Evolutionary conservation across 1,140 invertebrate species (phyloP), one percentile per base, ranked within the genome.

Genomic region (Aphidius gifuensis): DNA sequence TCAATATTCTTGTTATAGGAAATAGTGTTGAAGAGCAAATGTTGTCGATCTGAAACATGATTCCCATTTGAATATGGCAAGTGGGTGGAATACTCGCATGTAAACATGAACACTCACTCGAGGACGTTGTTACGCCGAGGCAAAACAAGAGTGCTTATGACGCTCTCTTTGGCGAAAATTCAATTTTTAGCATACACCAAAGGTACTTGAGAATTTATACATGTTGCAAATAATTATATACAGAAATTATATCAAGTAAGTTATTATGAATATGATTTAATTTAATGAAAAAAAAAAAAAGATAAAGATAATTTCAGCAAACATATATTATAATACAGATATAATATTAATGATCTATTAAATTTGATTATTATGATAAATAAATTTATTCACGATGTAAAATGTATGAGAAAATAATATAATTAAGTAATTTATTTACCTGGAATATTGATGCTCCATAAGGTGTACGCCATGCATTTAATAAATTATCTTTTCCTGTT

Each of bases 371-470:
- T 53, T 23, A 45, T 43, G 0, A 32, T 44, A 53, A 45, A 44
- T 42, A 61, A 32, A 49, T 55, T 57, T 21, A 42, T 16, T 16
- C 16, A 16, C 16, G 16, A 16, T 16, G 16, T 16, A 16, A 16
- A 16, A 16, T 60, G 64, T 61, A 49, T 51, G 32, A 72, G 65
- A 32, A 32, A 32, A 32, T 32, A 32, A n/a, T n/a, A n/a, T n/a
- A n/a, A n/a, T n/a, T n/a, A n/a, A n/a, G n/a, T n/a, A n/a, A 32
- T 32, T 32, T 32, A 32, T 32, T 76, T 74, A 97, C 95, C 90
- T 98, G 94, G 86, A 99, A 98, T 84, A 99, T 97, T 67, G 93
- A 96, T 51, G 94, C 95, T 61, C 97, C 97, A 77, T 98, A 98
- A 3, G 97, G 97, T 67, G 96, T 98, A 71, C 96, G 86, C 97